These are phyloP conservation scores for Protobothrops flavoviridis DNA, from an alignment of 2,113 vertebrate genomes.

Conservation along the genomic window DNA sequence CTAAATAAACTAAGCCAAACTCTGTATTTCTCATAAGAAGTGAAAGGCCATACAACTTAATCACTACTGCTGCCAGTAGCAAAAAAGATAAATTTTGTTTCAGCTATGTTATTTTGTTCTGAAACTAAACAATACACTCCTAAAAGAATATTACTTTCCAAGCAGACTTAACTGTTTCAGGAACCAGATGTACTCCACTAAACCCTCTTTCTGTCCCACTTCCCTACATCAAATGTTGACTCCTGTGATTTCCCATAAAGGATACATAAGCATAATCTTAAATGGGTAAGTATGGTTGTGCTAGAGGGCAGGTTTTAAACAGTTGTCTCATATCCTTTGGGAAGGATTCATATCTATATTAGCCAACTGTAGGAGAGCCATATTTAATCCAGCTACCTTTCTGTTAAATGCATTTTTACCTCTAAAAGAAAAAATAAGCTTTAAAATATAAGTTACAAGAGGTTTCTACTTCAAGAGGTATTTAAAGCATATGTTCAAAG, in stretches of 20 bases:
- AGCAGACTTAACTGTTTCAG: not conserved
- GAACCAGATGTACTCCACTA: constrained; percentile 15
- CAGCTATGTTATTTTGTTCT: not conserved
- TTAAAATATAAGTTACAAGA: not conserved
- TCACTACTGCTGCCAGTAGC: not conserved
- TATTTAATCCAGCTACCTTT: constrained; percentile 36
- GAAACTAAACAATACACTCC: not conserved
- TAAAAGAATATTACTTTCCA: constrained; percentile 17
- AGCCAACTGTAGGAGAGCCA: constrained; percentile 38
- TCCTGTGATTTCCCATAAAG: constrained; percentile 55
- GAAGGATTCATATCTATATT: constrained; percentile 59
- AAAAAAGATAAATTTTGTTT: not conserved
- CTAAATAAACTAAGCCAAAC: not conserved
- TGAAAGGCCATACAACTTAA: not conserved
- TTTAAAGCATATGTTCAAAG: not conserved
- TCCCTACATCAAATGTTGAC: not conserved
- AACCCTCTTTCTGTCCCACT: constrained; percentile 30
- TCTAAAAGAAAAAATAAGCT: constrained; percentile 10
- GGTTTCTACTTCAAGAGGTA: not conserved
- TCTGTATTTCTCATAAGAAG: not conserved
- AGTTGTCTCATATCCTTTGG: constrained; percentile 41
- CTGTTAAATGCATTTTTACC: not conserved
- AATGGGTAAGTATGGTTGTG: constrained; percentile 57
- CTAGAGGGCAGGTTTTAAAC: constrained; percentile 64
- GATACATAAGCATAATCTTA: constrained; percentile 34